Conservation (phyloP, 2,113 vertebrate species). For the Triplophysa dalaica region DNA sequence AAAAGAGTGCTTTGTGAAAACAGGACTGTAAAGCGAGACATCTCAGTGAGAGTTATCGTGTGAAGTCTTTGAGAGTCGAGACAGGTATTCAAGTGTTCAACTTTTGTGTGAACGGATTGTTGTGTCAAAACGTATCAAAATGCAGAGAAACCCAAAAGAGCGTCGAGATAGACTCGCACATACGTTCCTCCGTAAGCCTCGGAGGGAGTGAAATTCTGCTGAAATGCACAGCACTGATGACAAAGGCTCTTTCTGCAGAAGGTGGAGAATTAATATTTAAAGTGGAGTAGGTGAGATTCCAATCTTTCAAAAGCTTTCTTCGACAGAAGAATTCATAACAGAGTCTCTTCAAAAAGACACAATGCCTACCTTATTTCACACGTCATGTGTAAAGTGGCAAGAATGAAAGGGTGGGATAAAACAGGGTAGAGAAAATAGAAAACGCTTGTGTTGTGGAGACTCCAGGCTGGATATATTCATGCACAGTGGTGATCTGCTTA, state of each 20-base stretch:
- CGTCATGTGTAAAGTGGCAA: slow-evolving; percentile 26
- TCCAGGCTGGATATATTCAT: slow-evolving; percentile 61
- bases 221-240: slow-evolving; percentile 18
- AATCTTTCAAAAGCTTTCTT: slow-evolving; percentile 39
- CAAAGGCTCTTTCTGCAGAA: slow-evolving; percentile 28
- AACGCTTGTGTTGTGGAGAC: slow-evolving; percentile 50
- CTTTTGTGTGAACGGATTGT: slow-evolving; percentile 31
- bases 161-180: neutral
- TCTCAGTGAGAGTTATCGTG: neutral
- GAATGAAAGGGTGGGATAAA: slow-evolving; percentile 4
- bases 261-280: slow-evolving; percentile 54
- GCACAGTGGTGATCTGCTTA: slow-evolving; percentile 66
- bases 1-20: slow-evolving; percentile 34
- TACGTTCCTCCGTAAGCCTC: neutral
- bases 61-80: slow-evolving; percentile 40
- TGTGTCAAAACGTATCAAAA: slow-evolving; percentile 40
- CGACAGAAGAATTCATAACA: slow-evolving; percentile 11
- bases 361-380: slow-evolving; percentile 14
- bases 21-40: slow-evolving; percentile 21
- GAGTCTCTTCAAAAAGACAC: slow-evolving; percentile 11
- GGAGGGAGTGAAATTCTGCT: slow-evolving; percentile 4
- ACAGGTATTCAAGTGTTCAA: slow-evolving; percentile 41
- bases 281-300: slow-evolving; percentile 37
- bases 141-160: slow-evolving; percentile 34
- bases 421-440: slow-evolving; percentile 22